Conservation (phyloP, 2,888 invertebrate species). For the Myopa tessellatipennis region DNA sequence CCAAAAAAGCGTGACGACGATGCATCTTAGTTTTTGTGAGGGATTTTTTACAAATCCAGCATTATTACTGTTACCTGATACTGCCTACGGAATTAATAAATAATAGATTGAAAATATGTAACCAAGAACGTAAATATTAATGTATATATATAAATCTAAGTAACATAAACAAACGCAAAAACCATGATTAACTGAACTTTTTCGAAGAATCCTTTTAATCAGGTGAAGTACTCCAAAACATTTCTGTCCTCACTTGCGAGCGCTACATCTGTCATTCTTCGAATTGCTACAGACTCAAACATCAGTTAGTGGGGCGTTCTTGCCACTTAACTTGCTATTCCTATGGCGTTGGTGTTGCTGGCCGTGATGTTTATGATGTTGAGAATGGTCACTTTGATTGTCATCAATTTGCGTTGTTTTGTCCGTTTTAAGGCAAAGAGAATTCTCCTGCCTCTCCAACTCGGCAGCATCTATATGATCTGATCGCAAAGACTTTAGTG, state of each 20-base stretch:
- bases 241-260: too few species aligned
- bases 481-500: conserved; percentile 58
- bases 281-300: neutral
- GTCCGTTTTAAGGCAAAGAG: neutral
- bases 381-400: neutral
- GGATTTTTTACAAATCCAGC: neutral
- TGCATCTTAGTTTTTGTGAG: neutral
- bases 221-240: too few species aligned
- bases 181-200: too few species aligned
- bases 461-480: conserved; percentile 31
- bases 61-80: conserved; percentile 25
- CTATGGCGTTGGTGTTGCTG: conserved; percentile 7
- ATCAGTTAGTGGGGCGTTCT: conserved; percentile 2
- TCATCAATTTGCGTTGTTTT: conserved; percentile 25
- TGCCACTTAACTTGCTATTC: conserved; percentile 28
- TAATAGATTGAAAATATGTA: neutral
- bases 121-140: neutral
- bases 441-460: neutral
- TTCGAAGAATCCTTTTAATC: too few species aligned
- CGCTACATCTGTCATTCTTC: too few species aligned
- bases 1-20: conserved; percentile 6
- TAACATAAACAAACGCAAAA: too few species aligned
- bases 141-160: neutral
- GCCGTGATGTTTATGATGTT: neutral
- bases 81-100: neutral